A percentile compares a stretch with the other conserved stretches of the same genome.
Conservation (phyloP, 2,113 vertebrate species). For the Columbina picui region DNA sequence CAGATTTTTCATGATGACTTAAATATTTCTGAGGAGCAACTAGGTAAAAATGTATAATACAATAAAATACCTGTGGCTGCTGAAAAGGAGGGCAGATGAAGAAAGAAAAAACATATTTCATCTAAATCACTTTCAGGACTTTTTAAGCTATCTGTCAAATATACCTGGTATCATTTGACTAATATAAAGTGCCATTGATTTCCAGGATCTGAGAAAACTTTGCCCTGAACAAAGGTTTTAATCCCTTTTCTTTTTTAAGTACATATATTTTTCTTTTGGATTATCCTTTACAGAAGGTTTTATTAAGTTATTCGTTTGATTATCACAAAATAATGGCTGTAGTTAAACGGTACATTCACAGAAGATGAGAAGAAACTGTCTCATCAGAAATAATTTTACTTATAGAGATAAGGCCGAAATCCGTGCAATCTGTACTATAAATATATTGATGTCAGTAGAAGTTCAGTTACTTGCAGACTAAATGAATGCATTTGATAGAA, state of each 20-base stretch:
- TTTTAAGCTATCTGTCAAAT: background rate
- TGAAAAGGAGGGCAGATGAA: background rate
- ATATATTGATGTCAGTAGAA: background rate
- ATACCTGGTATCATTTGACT: background rate
- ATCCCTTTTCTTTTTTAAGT: background rate
- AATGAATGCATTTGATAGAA: background rate
- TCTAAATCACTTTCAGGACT: background rate
- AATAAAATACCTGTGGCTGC: background rate
- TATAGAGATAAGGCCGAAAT: background rate
- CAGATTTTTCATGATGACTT: background rate
- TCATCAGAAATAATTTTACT: background rate
- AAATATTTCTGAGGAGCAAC: background rate
- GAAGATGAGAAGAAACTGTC: background rate
- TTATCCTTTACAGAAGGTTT: background rate
- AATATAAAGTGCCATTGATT: constrained; percentile 8
- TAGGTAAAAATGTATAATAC: background rate
- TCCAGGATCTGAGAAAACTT: background rate
- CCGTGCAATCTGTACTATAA: background rate
- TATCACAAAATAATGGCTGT: background rate
- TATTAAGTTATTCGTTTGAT: background rate
- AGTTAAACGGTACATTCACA: background rate
- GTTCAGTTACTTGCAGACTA: background rate
- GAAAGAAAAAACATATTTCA: background rate
- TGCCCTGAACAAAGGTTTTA: background rate
- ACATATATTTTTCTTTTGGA: background rate